Evolutionary conservation across 2,113 vertebrate genomes (phyloP), one percentile per base, ranked within the genome.

Genomic region (Menidia beryllina): DNA sequence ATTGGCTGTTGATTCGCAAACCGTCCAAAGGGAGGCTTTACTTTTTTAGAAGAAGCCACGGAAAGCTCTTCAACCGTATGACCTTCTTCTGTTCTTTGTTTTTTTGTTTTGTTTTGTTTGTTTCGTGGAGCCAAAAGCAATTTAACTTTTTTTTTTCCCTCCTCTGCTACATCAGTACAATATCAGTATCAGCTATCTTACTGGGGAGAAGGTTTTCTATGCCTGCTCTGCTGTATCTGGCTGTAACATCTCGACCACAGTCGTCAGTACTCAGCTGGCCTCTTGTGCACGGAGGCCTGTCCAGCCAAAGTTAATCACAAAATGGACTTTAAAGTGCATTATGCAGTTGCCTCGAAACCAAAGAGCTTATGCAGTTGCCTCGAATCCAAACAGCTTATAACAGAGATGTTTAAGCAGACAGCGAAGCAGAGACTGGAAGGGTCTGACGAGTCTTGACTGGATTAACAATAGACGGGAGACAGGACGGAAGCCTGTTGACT

Each of bases 111-210:
- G n/a, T n/a, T n/a, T n/a, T n/a, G n/a, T n/a, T n/a, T n/a, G n/a
- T 34, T 34, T 5, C 83, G 88, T 86, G 77, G 70, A 67, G 58
- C 79, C 5, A 48, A 36, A 65, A 72, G 69, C 60, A 66, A 72
- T 83, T 84, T 75, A 75, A 77, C 85, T 70, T 86, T 78, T 86
- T 86, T 82, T 65, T 85, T n/a, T n/a, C n/a, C 63, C 70, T 89
- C 50, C 69, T 67, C 69, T 73, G 80, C 75, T 48, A 20, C 67
- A 56, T 48, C 50, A 41, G 73, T 17, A 69, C 39, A 86, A 88
- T 85, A 82, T 85, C 80, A 67, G 67, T 58, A 65, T 67, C 51
- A 49, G 58, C 61, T 60, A 64, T 74, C 65, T 50, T 45, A 64
- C 30, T 23, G 23, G 0, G 61, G 52, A 61, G 60, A 64, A n/a